phyloP scores from a whole-genome alignment of 2,888 invertebrate species.

The Sipunculus nudus region DNA sequence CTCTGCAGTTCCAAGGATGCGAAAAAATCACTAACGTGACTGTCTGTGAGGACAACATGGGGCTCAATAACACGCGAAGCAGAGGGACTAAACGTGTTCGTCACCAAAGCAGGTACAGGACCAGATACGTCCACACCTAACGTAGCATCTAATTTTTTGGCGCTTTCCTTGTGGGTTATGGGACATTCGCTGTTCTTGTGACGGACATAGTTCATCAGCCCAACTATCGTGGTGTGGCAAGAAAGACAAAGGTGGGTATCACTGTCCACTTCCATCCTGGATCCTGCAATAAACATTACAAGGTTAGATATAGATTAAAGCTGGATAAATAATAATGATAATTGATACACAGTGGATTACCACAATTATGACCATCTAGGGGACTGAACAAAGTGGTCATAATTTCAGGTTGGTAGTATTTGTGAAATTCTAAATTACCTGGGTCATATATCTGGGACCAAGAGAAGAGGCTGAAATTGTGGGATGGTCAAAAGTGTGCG shows the following conservation, averaged over 20 bases:
- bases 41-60: slow-evolving; percentile 76
- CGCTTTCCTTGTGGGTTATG: background rate
- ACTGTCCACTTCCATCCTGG: slow-evolving; percentile 71
- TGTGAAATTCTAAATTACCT: no score
- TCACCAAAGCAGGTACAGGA: background rate
- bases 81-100: slow-evolving; percentile 14
- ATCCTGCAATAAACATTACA: no score
- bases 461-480: no score
- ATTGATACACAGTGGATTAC: no score
- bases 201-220: slow-evolving; percentile 85
- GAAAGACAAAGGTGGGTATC: slow-evolving; percentile 89
- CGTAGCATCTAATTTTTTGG: background rate
- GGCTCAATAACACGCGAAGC: slow-evolving; percentile 67
- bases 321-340: no score
- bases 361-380: no score
- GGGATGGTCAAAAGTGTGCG: no score
- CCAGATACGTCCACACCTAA: no score
- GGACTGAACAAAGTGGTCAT: no score
- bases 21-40: slow-evolving; percentile 75
- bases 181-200: slow-evolving; percentile 81
- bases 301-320: no score
- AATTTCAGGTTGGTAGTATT: no score
- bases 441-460: no score
- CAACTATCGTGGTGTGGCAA: slow-evolving; percentile 83
- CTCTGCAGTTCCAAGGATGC: slow-evolving; percentile 74